Percentiles rank a stretch among this genome's conserved stretches.
phyloP scores from a whole-genome alignment of 2,797 vertebrate species.

The Catostomus latipinnis region DNA sequence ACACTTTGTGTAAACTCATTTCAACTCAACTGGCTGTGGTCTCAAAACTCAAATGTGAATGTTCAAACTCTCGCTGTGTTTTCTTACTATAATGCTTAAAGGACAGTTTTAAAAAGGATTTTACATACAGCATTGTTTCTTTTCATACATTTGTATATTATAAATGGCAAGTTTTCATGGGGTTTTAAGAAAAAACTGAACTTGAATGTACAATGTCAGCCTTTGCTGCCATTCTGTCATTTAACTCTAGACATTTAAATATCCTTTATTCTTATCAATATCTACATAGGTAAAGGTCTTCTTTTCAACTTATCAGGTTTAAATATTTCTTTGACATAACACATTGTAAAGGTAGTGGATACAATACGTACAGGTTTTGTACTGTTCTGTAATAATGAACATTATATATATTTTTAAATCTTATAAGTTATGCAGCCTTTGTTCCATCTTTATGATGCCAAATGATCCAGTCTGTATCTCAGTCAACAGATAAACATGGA shows the following conservation, averaged over 20 bases:
- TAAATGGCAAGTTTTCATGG: constrained; percentile 40
- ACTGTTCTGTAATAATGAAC: constrained; percentile 31
- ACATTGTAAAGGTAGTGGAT: constrained; percentile 37
- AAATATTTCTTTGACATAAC: constrained; percentile 33
- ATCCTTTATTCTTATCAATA: constrained; percentile 23
- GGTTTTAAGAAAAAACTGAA: constrained; percentile 30
- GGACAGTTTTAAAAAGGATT: constrained; percentile 22
- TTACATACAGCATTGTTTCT: constrained; percentile 33
- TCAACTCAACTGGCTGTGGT: constrained; percentile 69
- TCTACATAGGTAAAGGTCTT: constrained; percentile 23
- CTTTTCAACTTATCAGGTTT: constrained; percentile 46
- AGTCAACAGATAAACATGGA: constrained; percentile 61
- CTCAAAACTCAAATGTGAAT: constrained; percentile 46
- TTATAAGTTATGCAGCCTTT: constrained; percentile 63
- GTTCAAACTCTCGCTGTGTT: constrained; percentile 45
- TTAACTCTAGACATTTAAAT: constrained; percentile 47
- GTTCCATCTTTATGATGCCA: constrained; percentile 70
- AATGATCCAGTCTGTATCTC: constrained; percentile 64
- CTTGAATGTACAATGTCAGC: constrained; percentile 50
- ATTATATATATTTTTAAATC: constrained; percentile 65
- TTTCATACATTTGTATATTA: constrained; percentile 47
- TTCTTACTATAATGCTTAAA: constrained; percentile 51
- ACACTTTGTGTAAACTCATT: constrained; percentile 85
- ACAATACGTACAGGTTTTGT: constrained; percentile 37
- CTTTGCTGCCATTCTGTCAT: constrained; percentile 41